Percentiles rank a stretch among this genome's conserved stretches.
phyloP scores from a whole-genome alignment of 2,888 invertebrate genomes.

The Zonitis immaculata region DNA sequence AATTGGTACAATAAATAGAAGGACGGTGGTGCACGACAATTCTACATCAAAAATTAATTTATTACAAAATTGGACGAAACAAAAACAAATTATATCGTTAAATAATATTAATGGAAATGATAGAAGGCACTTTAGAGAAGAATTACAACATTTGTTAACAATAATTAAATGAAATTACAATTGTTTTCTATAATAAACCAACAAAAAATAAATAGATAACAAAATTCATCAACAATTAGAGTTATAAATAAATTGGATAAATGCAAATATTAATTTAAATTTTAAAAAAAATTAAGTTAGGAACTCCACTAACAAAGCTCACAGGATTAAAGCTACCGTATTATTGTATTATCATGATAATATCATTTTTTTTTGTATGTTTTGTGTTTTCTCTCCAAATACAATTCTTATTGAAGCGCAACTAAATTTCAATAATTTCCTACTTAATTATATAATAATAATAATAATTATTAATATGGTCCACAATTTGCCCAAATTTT shows the following conservation, averaged over 20 bases:
- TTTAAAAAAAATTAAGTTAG: constrained; percentile 23
- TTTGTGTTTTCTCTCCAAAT: background rate
- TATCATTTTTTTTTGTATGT: constrained; percentile 5
- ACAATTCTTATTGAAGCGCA: constrained; percentile 4
- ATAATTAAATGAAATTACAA: constrained; percentile 13
- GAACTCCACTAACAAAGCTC: constrained; percentile 26
- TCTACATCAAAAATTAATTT: constrained; percentile 23
- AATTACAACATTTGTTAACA: constrained; percentile 6
- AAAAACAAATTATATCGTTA: constrained; percentile 22
- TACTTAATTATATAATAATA: too few relatives aligned
- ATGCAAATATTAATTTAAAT: background rate
- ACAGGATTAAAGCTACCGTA: constrained; percentile 30
- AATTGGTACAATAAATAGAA: constrained; percentile 29
- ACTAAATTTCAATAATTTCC: constrained; percentile 14
- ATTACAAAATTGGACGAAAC: constrained; percentile 27
- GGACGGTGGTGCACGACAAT: constrained; percentile 30
- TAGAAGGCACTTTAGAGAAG: constrained; percentile 31
- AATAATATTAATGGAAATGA: constrained; percentile 12
- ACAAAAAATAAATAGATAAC: constrained; percentile 23
- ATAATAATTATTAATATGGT: constrained; percentile 13
- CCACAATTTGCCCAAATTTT: constrained; percentile 14
- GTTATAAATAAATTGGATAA: constrained; percentile 7
- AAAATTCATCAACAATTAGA: constrained; percentile 18
- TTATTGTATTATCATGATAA: constrained; percentile 29
- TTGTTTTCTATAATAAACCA: constrained; percentile 18